Base-by-base conservation (phyloP, 2,888 invertebrate species). In the Pammene aurita region DNA sequence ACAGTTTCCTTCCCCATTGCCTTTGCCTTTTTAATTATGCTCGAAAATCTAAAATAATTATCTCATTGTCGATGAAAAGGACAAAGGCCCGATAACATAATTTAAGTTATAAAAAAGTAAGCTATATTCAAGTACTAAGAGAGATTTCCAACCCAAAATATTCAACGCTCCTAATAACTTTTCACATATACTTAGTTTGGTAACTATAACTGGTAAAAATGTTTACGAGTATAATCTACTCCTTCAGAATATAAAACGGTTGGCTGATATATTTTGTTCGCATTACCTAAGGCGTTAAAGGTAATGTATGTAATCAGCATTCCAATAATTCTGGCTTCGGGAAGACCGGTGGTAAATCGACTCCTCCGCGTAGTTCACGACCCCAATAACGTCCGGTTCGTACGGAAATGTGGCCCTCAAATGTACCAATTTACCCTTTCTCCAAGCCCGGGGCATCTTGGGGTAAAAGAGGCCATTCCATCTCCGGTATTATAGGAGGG, bases 361-460 rank as follows among this genome's bases (percentile, higher is more conserved):
- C 76, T 74, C 75, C 75, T 80, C 76, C 74, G 74, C 74, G 74
- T 73, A 78, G 80, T 80, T 81, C 83, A 79, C 79, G 80, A 78
- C 83, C 82, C 80, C 79, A 82, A 84, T 86, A 86, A 85, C 81
- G 76, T 80, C 74, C 77, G 76, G 80, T 80, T 78, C 80, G 80
- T 80, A 84, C 83, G 76, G 83, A 69, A 85, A 84, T 84, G 84
- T 81, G 79, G 80, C 79, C 78, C 79, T 80, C 78, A 78, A 84
- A 84, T 78, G 80, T 80, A 81, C 83, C 84, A 79, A 84, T 85
- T 85, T 85, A 84, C 85, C 85, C 82, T 83, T 83, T 78, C 80
- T 77, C 74, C 73, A 69, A 68, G 70, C 72, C 73, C 71, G 68
- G 75, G 76, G 79, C 80, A 80, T 81, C 80, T 80, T 72, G 70